Evolutionary conservation across 2,797 vertebrate species (phyloP), one percentile per base, ranked within the genome.

Genomic region (Rhynchonycteris naso): DNA sequence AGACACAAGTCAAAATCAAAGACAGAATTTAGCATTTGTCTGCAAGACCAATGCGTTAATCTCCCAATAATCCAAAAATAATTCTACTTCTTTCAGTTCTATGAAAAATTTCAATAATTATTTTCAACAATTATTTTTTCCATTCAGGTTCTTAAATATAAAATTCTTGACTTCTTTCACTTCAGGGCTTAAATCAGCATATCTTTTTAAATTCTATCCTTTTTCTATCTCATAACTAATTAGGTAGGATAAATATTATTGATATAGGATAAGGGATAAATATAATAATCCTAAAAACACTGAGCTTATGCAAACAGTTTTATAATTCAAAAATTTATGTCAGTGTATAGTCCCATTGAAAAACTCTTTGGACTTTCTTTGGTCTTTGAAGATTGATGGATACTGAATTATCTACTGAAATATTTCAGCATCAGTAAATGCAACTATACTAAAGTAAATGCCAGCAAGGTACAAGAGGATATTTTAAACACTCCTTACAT

Each of bases 351-450:
- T 78, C n/a, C 15, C 56, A 66, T 18, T 76, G 61, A 89, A 66
- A 47, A 50, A 21, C 4, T 43, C 52, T 71, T 30, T 58, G 13
- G 35, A 43, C 50, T 86, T 85, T 68, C 35, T 87, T 33, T 74
- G 50, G 82, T 6, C 47, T 87, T 94, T 79, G 61, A 71, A 54
- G 35, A 76, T 85, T 81, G 83, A 35, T 82, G 56, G 80, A 65
- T 80, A n/a, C 33, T 71, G 75, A 93, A 84, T 47, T 88, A 14
- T 68, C 33, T 68, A n/a, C 11, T 56, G 61, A 85, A 93, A 81
- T 93, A 68, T 88, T 88, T 93, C 78, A 89, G n/a, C n/a, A 74
- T 61, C n/a, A 35, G 66, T 65, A 82, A 86, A 78, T 35, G 24
- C 12, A 88, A 50, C 7, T 63, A 18, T 8, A 54, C 11, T 90